phyloP scores from a whole-genome alignment of 2,113 vertebrate genomes.

The Chloropsis cyanopogon region DNA sequence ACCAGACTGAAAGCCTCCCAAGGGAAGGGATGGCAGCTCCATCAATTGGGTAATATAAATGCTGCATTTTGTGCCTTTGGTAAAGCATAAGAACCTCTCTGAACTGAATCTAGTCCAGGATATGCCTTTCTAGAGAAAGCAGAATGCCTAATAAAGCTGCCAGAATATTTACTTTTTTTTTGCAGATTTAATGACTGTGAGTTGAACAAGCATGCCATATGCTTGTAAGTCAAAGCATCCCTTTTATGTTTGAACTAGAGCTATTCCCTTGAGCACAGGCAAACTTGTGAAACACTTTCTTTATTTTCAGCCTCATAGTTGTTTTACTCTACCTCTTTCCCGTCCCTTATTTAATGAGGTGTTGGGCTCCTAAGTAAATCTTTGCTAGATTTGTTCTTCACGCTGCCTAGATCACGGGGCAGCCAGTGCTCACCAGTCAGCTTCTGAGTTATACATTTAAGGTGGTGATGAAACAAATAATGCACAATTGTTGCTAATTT shows the following conservation, averaged over 20 bases:
- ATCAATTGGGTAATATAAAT: neutral
- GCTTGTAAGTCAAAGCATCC: neutral
- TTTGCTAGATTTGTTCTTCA: neutral
- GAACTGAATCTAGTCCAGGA: neutral
- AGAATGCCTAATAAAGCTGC: neutral
- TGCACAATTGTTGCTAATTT: neutral
- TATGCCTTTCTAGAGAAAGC: neutral
- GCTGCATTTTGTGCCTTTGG: neutral
- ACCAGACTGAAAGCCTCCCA: neutral
- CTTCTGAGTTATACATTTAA: neutral
- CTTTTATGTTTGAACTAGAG: neutral
- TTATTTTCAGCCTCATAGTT: neutral
- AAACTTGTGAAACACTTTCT: neutral
- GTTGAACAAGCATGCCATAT: neutral
- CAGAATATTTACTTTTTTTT: neutral
- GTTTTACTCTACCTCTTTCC: neutral
- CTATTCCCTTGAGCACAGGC: neutral
- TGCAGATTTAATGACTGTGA: neutral
- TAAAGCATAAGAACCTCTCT: neutral
- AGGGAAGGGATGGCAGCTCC: neutral
- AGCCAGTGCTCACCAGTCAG: neutral
- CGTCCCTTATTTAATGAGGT: neutral
- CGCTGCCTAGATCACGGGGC: fast-evolving
- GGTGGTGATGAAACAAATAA: neutral
- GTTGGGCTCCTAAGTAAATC: neutral